Base-by-base conservation (phyloP, 1,140 invertebrate species). In the Hyphantria cunea region DNA sequence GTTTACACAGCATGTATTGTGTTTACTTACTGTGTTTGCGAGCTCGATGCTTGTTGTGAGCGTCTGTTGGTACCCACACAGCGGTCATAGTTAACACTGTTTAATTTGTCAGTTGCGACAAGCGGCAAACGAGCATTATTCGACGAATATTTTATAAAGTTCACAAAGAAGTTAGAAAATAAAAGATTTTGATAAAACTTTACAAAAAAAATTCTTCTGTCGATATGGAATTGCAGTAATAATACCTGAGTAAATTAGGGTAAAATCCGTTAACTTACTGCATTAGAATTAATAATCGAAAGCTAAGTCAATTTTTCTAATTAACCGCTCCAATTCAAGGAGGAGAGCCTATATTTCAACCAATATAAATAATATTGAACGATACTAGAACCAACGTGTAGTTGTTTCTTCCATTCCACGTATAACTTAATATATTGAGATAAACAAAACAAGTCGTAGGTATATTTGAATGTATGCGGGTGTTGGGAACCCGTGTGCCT, bases 21-120 rank as follows among this genome's bases (percentile, higher is more conserved):
- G 74, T 84, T 86, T 84, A 68, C 76, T 45, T 70, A 74, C 71
- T 49, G 65, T 86, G 83, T 84, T 82, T 81, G 74, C 71, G 50
- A 64, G 66, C 51, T 63, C 72, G 44, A 69, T 74, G 80, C 79
- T 82, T 78, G 82, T 81, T 81, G 76, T 81, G 68, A 65, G 8
- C 37, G 56, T 44, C 50, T 69, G 66, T 33, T 60, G 64, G 64
- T 44, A 54, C 49, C 54, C 68, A 32, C 48, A 49, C 34, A 37
- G 44, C 34, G 56, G 56, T 58, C 54, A 52, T 55, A 49, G 68
- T 61, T 66, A n/a, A n/a, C 63, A 66, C 62, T 64, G 62, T 73
- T 68, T 74, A 63, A 74, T 68, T 64, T 66, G 63, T 58, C 53
- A 63, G 58, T 64, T 67, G 62, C 59, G 61, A 54, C 48, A 55